phyloP scores from a whole-genome alignment of 2,797 vertebrate species.

The Rhinophrynus dorsalis region DNA sequence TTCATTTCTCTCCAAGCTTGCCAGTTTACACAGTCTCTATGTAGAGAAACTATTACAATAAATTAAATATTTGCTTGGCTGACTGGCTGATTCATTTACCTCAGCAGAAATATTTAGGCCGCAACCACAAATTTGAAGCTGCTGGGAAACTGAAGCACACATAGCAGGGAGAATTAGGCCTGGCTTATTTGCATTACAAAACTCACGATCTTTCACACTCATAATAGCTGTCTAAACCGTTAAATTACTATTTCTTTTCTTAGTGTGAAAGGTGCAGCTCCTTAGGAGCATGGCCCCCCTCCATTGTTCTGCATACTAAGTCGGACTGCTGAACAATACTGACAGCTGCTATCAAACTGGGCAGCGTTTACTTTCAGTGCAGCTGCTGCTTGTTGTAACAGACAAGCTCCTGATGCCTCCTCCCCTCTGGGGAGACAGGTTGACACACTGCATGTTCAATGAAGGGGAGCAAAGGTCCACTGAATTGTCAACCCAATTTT shows the following conservation, averaged over 20 bases:
- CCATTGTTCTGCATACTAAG: slow-evolving; percentile 73
- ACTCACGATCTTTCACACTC: slow-evolving; percentile 67
- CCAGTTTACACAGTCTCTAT: too few relatives aligned
- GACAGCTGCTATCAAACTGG: slow-evolving; percentile 87
- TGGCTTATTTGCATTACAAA: slow-evolving; percentile 64
- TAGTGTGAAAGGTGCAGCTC: slow-evolving; percentile 72
- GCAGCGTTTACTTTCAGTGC: slow-evolving; percentile 60
- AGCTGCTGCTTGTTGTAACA: slow-evolving; percentile 78
- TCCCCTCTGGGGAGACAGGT: slow-evolving; percentile 69
- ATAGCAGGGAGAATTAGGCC: slow-evolving; percentile 44
- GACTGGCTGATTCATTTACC: background rate
- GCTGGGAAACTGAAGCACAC: slow-evolving; percentile 25
- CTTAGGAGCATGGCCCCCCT: slow-evolving; percentile 68
- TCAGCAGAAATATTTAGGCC: slow-evolving; percentile 1
- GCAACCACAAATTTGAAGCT: slow-evolving; percentile 8
- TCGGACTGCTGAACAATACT: slow-evolving; percentile 84
- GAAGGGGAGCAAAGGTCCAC: slow-evolving; percentile 73
- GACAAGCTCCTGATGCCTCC: slow-evolving; percentile 64
- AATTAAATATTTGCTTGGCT: slow-evolving; percentile 7
- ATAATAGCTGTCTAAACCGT: slow-evolving; percentile 71
- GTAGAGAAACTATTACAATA: background rate
- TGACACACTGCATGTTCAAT: slow-evolving; percentile 69
- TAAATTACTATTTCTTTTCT: slow-evolving; percentile 75
- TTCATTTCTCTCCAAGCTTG: too few relatives aligned
- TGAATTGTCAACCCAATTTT: slow-evolving; percentile 77